phyloP scores from a whole-genome alignment of 2,113 vertebrate species.

The Pelvicachromis taeniatus region DNA sequence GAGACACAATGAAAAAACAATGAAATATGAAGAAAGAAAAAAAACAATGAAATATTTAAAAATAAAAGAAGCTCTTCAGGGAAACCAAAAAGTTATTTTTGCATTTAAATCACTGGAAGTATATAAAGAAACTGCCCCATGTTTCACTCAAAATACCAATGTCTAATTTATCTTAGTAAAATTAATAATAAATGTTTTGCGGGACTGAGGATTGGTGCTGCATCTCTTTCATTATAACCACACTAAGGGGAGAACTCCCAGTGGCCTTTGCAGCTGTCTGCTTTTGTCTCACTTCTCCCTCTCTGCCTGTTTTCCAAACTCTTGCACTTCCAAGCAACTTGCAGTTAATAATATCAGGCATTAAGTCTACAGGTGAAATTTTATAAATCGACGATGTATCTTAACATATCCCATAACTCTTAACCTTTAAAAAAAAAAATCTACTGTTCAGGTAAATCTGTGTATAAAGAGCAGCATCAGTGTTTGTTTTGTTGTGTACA shows the following conservation, averaged over 20 bases:
- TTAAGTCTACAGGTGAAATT: fast-evolving
- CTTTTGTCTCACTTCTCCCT: background rate
- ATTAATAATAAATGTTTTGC: background rate
- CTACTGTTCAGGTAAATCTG: background rate
- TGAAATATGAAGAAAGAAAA: fast-evolving
- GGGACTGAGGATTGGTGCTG: background rate
- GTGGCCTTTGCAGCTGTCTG: background rate
- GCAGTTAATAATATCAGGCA: background rate
- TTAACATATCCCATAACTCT: no score
- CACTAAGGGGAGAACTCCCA: background rate
- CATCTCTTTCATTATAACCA: background rate
- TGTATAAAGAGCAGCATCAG: background rate
- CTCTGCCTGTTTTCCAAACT: background rate
- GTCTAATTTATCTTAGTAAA: background rate
- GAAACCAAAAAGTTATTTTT: background rate
- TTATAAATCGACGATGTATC: background rate
- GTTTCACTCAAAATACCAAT: background rate
- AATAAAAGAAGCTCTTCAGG: background rate
- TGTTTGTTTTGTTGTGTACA: background rate
- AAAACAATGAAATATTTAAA: no score
- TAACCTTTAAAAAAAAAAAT: background rate
- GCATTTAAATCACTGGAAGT: no score
- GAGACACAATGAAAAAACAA: background rate
- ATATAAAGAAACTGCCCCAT: background rate
- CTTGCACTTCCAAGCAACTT: no score